Percentiles rank a stretch among this genome's conserved stretches.
Evolutionary conservation across 2,113 vertebrate species (phyloP).

Genomic region (Bubo blakistoni): DNA sequence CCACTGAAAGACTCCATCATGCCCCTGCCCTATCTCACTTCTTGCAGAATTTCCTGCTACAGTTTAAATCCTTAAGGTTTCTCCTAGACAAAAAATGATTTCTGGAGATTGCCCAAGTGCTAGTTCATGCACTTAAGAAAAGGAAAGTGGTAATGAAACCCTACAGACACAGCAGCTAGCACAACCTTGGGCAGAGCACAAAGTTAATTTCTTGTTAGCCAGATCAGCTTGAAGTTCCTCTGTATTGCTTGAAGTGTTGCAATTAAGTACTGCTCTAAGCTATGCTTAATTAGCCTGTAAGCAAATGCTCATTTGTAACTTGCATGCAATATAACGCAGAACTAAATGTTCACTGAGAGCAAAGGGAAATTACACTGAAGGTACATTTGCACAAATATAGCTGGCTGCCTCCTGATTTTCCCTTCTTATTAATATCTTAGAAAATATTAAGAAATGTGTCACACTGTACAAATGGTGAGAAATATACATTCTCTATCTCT

Average conservation of each 20-base stretch:
- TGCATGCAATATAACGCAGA: neutral
- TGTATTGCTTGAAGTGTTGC: neutral
- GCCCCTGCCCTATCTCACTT: neutral
- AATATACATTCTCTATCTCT: neutral
- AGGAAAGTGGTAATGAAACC: neutral
- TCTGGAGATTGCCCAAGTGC: neutral
- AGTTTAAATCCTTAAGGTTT: neutral
- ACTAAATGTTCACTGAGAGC: constrained; percentile 12
- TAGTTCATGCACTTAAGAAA: neutral
- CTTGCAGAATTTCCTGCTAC: neutral
- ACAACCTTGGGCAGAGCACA: neutral
- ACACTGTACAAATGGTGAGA: neutral
- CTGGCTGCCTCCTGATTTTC: neutral
- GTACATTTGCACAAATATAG: constrained; percentile 17
- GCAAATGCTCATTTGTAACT: constrained; percentile 41
- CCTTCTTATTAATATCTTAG: neutral
- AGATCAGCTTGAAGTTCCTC: neutral
- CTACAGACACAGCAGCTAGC: neutral
- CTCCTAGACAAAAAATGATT: neutral
- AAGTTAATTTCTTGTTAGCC: constrained; percentile 16
- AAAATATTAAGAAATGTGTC: constrained; percentile 9
- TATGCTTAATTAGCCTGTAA: constrained; percentile 32
- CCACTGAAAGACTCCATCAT: neutral
- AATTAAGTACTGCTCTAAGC: constrained; percentile 35
- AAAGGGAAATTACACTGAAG: neutral